Conservation (phyloP, 1,140 invertebrate genomes). For the Diprion similis region DNA sequence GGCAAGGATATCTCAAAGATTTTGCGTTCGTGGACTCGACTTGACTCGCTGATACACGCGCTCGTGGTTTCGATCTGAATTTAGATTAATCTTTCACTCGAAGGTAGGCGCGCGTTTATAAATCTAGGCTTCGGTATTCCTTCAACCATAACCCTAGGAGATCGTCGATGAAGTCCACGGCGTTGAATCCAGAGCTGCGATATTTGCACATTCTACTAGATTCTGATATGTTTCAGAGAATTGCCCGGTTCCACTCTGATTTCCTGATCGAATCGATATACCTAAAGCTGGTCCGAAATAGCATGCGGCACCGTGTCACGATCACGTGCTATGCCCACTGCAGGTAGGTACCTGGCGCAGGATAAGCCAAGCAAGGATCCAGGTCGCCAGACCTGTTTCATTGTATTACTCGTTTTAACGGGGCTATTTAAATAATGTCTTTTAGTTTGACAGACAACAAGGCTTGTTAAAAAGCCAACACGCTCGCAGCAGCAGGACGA, state of each 20-base stretch:
- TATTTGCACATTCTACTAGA: too few relatives aligned
- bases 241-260: background rate
- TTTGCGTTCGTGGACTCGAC: background rate
- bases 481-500: conserved; percentile 11
- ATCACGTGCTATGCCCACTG: background rate
- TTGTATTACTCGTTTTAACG: conserved; percentile 12
- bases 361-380: conserved; percentile 3
- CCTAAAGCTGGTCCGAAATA: background rate
- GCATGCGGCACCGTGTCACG: background rate
- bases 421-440: conserved; percentile 16
- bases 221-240: too few relatives aligned
- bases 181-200: background rate
- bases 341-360: background rate
- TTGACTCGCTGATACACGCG: background rate
- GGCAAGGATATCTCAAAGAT: background rate
- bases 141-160: background rate
- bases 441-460: conserved; percentile 17
- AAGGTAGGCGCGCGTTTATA: background rate
- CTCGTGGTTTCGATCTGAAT: background rate
- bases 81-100: background rate
- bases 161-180: background rate
- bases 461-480: conserved; percentile 17
- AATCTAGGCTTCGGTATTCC: background rate
- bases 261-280: background rate
- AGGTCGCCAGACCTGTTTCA: conserved; percentile 16